Base-by-base conservation (phyloP, 2,113 vertebrate species). In the Toxotes jaculatrix region DNA sequence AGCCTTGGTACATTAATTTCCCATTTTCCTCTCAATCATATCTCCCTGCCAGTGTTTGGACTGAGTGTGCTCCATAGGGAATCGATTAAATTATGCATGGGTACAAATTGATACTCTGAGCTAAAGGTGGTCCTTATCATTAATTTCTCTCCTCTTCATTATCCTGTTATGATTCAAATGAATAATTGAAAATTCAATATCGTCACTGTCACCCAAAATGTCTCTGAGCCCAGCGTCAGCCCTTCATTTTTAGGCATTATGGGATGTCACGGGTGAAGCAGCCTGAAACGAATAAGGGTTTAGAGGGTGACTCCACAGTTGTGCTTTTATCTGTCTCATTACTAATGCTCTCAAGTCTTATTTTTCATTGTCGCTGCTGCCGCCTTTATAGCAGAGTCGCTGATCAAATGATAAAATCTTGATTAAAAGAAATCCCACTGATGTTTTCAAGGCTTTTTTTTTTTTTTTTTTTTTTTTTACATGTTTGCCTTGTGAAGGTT, bases 61-160 rank as follows among this genome's bases (percentile, higher is more conserved):
- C 83, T 31, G 73, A 79, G 53, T 64, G 12, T 53, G 87, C 86
- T 88, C 87, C 65, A 43, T 57, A 40, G 89, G 89, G 82, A 90
- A 86, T 71, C 57, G 2, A 76, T 85, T 93, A 55, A 93, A 92
- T 93, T 93, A 95, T 92, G 82, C 86, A 92, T 78, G 86, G 77
- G 85, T 74, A 85, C 85, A 93, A 92, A 92, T 80, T 91, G 81
- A 89, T 87, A 82, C 71, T 82, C 68, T 77, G 64, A 84, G 82
- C 67, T 82, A 88, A 91, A 91, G 90, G 89, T 87, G 86, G 84
- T 74, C 74, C 77, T 83, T 77, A 71, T 87, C 80, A 85, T 90
- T 84, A 69, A 93, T 88, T 86, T 76, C 51, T 14, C 72, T 59
- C 53, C 56, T 89, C 82, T 92, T 88, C 81, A 91, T 94, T 91